Evolutionary conservation across 2,797 vertebrate species (phyloP).

Genomic region (Galagoides demidoff): DNA sequence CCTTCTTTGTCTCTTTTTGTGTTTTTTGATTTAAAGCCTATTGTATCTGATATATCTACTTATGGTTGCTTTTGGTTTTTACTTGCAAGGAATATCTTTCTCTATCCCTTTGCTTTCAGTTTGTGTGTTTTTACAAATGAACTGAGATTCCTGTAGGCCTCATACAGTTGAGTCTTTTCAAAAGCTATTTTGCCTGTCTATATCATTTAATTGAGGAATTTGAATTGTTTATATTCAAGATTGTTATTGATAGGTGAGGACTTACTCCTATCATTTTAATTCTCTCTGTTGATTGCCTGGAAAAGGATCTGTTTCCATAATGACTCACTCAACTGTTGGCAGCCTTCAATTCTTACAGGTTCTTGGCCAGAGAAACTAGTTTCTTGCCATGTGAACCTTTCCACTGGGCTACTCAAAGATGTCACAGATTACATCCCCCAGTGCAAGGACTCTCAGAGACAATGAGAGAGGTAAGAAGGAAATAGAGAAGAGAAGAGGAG

Average conservation of each 20-base stretch:
- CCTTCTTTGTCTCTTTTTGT: not conserved
- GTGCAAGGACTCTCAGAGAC: not conserved
- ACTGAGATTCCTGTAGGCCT: not conserved
- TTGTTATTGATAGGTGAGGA: not conserved
- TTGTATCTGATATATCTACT: not conserved
- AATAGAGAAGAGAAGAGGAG: not conserved
- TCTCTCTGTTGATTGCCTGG: not conserved
- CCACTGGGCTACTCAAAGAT: not conserved
- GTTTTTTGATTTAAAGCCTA: not conserved
- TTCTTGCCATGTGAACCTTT: not conserved
- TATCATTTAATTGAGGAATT: not conserved
- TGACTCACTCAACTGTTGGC: not conserved
- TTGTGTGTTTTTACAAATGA: not conserved
- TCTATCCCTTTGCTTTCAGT: not conserved
- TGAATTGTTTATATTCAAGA: not conserved
- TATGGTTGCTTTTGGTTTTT: not conserved
- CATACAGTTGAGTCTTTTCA: not conserved
- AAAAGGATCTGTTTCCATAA: not conserved
- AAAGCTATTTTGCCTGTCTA: not conserved
- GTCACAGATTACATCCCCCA: not conserved
- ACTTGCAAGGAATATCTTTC: not conserved
- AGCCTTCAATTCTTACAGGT: not conserved
- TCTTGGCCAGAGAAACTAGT: not conserved
- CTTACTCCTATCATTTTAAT: not conserved
- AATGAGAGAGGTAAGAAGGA: not conserved